These are phyloP conservation scores for Adelphocoris suturalis DNA, from an alignment of 2,888 invertebrate species.

Conservation along the genomic window DNA sequence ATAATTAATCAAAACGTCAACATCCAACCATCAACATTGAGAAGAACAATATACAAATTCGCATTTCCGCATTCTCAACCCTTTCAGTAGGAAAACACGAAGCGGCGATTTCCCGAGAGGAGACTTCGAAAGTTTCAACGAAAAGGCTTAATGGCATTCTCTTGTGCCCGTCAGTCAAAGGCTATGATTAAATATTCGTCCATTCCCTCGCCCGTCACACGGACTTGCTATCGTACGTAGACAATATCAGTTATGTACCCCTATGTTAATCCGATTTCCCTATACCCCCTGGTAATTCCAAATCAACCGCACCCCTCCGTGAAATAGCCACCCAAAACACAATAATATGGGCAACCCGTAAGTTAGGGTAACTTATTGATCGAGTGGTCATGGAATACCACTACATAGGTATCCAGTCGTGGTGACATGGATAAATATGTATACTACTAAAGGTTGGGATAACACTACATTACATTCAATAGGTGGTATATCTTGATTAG, in stretches of 20 bases:
- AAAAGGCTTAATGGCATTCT: slow-evolving; percentile 53
- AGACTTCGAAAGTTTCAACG: not conserved
- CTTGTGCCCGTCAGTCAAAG: slow-evolving; percentile 48
- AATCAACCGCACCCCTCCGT: not conserved
- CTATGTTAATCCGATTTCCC: not conserved
- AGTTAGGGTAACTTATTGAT: no score
- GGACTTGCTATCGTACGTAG: not conserved
- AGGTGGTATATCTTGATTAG: no score
- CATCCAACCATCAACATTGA: no score
- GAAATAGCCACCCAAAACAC: not conserved
- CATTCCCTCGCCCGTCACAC: not conserved
- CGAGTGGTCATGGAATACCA: no score
- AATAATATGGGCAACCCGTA: not conserved
- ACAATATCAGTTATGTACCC: slow-evolving; percentile 20
- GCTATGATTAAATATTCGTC: slow-evolving; percentile 38
- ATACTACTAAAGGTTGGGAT: no score
- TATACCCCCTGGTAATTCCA: not conserved
- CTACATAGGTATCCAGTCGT: no score
- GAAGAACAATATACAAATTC: no score
- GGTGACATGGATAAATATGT: no score
- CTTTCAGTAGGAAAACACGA: not conserved
- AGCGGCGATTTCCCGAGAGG: not conserved
- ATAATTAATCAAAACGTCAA: no score
- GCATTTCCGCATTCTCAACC: no score
- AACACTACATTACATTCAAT: no score